Conservation (phyloP, 2,888 invertebrate genomes). For the Drosophila recens region DNA sequence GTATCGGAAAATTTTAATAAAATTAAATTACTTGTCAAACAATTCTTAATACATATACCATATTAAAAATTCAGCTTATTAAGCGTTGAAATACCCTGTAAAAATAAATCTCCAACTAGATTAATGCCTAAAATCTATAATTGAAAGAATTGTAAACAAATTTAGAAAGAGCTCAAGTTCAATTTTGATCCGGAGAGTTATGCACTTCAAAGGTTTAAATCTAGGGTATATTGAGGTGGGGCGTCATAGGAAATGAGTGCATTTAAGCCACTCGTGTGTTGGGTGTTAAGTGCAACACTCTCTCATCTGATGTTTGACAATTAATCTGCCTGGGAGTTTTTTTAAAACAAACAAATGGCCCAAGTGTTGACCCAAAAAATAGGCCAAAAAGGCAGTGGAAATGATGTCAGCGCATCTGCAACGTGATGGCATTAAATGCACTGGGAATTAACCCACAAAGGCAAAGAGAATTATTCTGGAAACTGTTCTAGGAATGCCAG, state of each 20-base stretch:
- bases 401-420: slow-evolving; percentile 60
- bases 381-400: slow-evolving; percentile 33
- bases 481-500: slow-evolving; percentile 41
- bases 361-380: slow-evolving; percentile 43
- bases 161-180: not conserved
- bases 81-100: not conserved
- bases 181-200: not conserved
- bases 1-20: too few relatives aligned
- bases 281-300: slow-evolving; percentile 48
- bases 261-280: slow-evolving; percentile 34
- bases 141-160: not conserved
- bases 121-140: not conserved
- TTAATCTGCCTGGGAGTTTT: slow-evolving; percentile 62
- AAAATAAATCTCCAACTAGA: not conserved
- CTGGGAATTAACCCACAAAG: slow-evolving; percentile 54
- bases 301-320: slow-evolving; percentile 39
- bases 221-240: slow-evolving; percentile 34
- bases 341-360: slow-evolving; percentile 35
- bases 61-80: not conserved
- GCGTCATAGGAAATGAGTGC: slow-evolving; percentile 37
- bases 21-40: too few relatives aligned
- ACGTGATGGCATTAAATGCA: slow-evolving; percentile 68
- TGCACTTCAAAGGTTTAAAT: not conserved
- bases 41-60: not conserved
- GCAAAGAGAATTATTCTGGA: slow-evolving; percentile 24